Conservation (phyloP, 2,888 invertebrate genomes). For the Philereme vetulata region DNA sequence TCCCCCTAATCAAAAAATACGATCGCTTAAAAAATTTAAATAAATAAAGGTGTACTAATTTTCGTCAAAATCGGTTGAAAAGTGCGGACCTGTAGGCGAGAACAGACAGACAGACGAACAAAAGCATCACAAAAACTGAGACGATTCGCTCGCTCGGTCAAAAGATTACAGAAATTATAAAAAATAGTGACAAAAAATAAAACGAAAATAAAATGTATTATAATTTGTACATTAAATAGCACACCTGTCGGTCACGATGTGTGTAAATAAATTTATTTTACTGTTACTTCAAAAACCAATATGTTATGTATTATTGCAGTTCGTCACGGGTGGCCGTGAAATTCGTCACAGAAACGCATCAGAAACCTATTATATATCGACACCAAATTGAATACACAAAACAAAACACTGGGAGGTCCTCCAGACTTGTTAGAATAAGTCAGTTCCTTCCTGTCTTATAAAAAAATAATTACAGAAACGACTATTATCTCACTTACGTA, state of each 20-base stretch:
- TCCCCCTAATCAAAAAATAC: too few species aligned
- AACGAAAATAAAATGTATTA: too few species aligned
- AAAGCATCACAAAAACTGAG: too few species aligned
- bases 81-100: too few species aligned
- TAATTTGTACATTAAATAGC: too few species aligned
- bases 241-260: too few species aligned
- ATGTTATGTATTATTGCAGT: conserved; percentile 12
- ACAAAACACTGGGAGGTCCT: conserved; percentile 10
- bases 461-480: too few species aligned
- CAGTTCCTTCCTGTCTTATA: not conserved
- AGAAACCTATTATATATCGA: conserved; percentile 3
- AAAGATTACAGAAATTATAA: not conserved
- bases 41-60: not conserved
- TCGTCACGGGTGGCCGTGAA: conserved; percentile 22
- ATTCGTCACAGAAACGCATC: conserved; percentile 27
- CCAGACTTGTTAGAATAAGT: not conserved
- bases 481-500: too few species aligned
- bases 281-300: conserved; percentile 19
- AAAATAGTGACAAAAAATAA: too few species aligned
- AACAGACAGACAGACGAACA: too few species aligned
- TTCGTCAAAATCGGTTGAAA: too few species aligned
- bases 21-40: not conserved
- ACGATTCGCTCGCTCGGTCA: too few species aligned
- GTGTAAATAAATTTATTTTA: conserved; percentile 12
- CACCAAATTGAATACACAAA: conserved; percentile 2